Evolutionary conservation across 2,888 invertebrate species (phyloP), one percentile per base, ranked within the genome.

Genomic region (Gerris lacustris): DNA sequence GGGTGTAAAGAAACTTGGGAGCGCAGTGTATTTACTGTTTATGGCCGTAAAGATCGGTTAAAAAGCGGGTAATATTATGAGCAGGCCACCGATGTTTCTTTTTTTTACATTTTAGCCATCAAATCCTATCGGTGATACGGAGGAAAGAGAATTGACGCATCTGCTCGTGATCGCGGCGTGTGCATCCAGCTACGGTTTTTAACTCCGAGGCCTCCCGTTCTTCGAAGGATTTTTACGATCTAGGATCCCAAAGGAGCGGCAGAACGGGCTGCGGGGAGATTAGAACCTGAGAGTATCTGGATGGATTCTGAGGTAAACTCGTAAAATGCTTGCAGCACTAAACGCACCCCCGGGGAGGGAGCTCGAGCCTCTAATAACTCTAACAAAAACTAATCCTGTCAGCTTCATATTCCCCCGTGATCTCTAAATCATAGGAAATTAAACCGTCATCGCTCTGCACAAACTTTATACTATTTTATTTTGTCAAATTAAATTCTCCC

Each of bases 401-500:
- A 15, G 55, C 55, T 5, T 55, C 55, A 55, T 55, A 31, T 15
- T 55, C 55, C 55, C 55, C 55, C 15, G 55, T 55, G 15, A 15
- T 15, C 55, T 55, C 55, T 55, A 55, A 55, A 55, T 55, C 55
- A 55, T 55, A 55, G 9, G 55, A 55, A 55, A 55, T 55, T 55
- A 55, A 55, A 55, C 55, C 55, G 55, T 55, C 55, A 55, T 11
- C 55, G 55, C 55, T 15, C 9, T 1, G 11, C 55, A 55, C 9
- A 55, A 11, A 9, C 15, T 55, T 55, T 55, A 55, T 55, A 55
- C 5, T 55, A 55, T 55, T 55, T 55, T 55, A 55, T 55, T 55
- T 55, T 11, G 15, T 55, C 15, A 9, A 55, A 55, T 55, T 55
- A 55, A 55, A 55, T 55, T 55, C 15, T 55, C 15, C 15, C 55